These are phyloP conservation scores for Tor tambroides DNA, from an alignment of 2,113 vertebrate species.

Conservation along the genomic window DNA sequence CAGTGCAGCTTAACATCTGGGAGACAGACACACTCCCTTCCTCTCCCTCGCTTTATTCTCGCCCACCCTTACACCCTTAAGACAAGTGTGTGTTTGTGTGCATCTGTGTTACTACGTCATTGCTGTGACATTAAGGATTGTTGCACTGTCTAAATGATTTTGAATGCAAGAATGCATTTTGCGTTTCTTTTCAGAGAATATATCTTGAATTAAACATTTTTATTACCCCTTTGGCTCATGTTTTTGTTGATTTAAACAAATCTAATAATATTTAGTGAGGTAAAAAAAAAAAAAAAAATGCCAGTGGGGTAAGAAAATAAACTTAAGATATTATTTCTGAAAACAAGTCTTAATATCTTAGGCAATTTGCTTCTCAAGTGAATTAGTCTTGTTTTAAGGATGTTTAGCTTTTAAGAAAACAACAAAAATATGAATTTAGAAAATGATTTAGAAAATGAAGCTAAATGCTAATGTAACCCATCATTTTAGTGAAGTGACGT, in stretches of 20 bases:
- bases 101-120: not conserved
- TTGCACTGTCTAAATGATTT: not conserved
- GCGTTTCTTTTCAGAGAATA: not conserved
- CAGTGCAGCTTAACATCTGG: conserved; percentile 47
- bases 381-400: not conserved
- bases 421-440: too few species aligned
- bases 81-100: conserved; percentile 26
- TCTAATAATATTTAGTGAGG: not conserved
- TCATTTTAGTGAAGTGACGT: too few species aligned
- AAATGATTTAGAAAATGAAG: too few species aligned
- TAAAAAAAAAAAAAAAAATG: not conserved
- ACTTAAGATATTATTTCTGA: not conserved
- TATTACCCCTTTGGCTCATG: not conserved
- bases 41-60: conserved; percentile 40
- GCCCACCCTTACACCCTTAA: conserved; percentile 28
- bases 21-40: conserved; percentile 33
- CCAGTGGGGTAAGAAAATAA: not conserved
- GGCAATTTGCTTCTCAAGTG: not conserved
- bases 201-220: not conserved
- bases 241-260: too few species aligned
- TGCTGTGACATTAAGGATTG: conserved; percentile 7
- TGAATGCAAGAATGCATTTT: not conserved
- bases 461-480: not conserved
- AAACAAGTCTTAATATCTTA: not conserved
- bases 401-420: not conserved